Evolutionary conservation across 2,888 invertebrate genomes (phyloP).

Genomic region (Strigamia transsilvanica): DNA sequence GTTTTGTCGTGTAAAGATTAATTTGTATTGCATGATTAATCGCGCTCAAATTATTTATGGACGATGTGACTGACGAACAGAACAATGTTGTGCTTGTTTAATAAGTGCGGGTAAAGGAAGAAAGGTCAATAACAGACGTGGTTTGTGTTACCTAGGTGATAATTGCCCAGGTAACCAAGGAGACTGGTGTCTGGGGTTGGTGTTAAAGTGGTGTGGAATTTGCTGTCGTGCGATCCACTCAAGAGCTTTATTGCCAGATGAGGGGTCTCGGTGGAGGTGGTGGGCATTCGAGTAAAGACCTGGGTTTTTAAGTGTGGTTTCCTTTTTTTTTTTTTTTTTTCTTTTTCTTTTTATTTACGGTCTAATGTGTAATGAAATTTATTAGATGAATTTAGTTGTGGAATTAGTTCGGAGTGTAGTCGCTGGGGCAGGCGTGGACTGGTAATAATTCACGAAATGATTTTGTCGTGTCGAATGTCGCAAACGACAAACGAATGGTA

Average conservation of each 20-base stretch:
- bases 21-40: neutral
- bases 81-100: neutral
- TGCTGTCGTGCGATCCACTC: conserved; percentile 34
- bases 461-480: neutral
- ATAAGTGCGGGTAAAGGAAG: conserved; percentile 38
- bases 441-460: neutral
- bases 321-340: neutral
- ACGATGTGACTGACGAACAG: neutral
- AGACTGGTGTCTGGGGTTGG: conserved; percentile 40
- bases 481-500: neutral
- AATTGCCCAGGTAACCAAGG: conserved; percentile 49
- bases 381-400: no score
- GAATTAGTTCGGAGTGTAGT: neutral
- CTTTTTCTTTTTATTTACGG: neutral
- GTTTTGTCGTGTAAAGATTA: neutral
- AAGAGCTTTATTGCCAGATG: conserved; percentile 41
- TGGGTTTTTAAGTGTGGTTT: neutral
- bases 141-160: conserved; percentile 40
- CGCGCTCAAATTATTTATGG: neutral
- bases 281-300: conserved; percentile 20
- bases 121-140: conserved; percentile 45
- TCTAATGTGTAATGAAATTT: no score
- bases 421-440: no score
- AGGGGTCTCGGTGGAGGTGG: conserved; percentile 37
- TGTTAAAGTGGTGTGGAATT: conserved; percentile 47